Percentiles rank a stretch among this genome's conserved stretches.
phyloP scores from a whole-genome alignment of 2,113 vertebrate genomes.

The Psittacula cyanocephala region DNA sequence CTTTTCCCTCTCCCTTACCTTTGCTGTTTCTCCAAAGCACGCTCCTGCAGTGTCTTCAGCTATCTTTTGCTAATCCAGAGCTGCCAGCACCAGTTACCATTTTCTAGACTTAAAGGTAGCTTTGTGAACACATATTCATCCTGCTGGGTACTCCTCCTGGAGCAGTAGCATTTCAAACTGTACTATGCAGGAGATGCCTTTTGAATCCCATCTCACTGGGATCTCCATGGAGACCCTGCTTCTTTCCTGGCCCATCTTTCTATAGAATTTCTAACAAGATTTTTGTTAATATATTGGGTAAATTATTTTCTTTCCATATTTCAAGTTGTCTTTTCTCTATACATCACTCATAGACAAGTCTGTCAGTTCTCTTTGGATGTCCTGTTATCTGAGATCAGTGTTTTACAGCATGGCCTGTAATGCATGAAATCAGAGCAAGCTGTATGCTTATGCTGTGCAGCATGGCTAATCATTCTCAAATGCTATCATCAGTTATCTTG shows the following conservation, averaged over 20 bases:
- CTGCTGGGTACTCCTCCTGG: neutral
- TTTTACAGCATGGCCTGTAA: constrained; percentile 15
- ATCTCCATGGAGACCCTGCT: neutral
- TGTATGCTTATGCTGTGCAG: neutral
- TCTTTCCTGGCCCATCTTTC: neutral
- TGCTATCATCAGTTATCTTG: constrained; percentile 44
- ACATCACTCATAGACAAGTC: neutral
- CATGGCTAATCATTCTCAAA: constrained; percentile 52
- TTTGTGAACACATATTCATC: neutral
- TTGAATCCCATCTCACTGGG: neutral
- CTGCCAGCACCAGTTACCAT: neutral
- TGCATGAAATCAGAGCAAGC: constrained; percentile 43
- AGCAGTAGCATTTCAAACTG: neutral
- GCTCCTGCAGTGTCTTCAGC: neutral
- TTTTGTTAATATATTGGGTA: neutral
- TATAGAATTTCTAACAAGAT: neutral
- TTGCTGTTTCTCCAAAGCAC: neutral
- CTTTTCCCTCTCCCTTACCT: neutral
- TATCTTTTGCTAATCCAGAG: neutral
- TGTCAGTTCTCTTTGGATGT: constrained; percentile 16
- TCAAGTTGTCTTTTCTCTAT: constrained; percentile 13
- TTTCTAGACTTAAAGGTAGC: neutral
- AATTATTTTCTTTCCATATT: neutral
- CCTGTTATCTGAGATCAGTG: constrained; percentile 28
- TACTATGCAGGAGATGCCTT: neutral